phyloP scores from a whole-genome alignment of 2,888 invertebrate species.

The Stenotaenia linearis region DNA sequence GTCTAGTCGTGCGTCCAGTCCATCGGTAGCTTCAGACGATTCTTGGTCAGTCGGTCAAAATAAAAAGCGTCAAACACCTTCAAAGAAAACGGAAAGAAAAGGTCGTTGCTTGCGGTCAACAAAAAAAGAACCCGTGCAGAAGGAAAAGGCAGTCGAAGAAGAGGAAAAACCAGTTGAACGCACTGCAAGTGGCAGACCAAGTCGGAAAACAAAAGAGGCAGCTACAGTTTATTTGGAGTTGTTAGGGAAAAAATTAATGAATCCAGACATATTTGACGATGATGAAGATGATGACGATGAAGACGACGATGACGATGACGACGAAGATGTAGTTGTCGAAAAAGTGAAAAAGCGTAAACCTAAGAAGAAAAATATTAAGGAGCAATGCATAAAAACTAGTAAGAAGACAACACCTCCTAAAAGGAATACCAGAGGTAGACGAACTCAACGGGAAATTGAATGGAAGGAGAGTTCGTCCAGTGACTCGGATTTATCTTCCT shows the following conservation, averaged over 20 bases:
- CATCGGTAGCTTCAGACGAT: not conserved
- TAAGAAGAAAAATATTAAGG: not conserved
- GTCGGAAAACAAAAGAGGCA: conserved; percentile 68
- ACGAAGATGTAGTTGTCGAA: not conserved
- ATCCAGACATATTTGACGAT: conserved; percentile 58
- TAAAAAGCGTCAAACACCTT: not conserved
- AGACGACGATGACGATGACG: not conserved
- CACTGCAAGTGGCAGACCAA: conserved; percentile 37
- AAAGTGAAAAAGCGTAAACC: not conserved
- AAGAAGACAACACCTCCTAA: not conserved
- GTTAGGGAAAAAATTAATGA: conserved; percentile 61
- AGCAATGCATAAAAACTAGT: not conserved
- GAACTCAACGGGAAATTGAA: not conserved
- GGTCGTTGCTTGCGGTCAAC: not conserved
- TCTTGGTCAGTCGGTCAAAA: not conserved
- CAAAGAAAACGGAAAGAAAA: conserved; percentile 20
- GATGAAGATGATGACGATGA: conserved; percentile 27
- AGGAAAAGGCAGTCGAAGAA: conserved; percentile 30
- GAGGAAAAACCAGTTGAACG: not conserved
- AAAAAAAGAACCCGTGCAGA: not conserved
- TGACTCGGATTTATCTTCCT: not conserved
- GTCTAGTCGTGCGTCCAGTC: not conserved
- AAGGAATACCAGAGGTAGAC: not conserved
- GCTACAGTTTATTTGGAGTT: conserved; percentile 69
- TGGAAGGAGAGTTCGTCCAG: not conserved